phyloP scores from a whole-genome alignment of 2,888 invertebrate species.

The Lobophora halterata region DNA sequence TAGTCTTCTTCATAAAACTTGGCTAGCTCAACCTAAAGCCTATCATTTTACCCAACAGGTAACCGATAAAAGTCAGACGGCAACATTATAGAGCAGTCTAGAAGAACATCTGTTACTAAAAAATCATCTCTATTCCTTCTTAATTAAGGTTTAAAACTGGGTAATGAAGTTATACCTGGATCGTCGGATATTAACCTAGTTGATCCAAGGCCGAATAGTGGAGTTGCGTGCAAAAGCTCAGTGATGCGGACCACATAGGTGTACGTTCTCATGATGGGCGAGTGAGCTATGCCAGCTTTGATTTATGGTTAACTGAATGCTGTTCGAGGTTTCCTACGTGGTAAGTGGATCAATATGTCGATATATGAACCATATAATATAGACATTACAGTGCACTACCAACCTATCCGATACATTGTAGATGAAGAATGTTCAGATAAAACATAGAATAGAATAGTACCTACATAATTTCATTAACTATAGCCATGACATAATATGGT shows the following conservation, averaged over 20 bases:
- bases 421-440: too few relatives aligned
- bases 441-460: too few relatives aligned
- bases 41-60: conserved; percentile 1
- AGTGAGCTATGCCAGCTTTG: conserved; percentile 8
- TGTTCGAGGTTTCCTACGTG: too few relatives aligned
- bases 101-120: conserved; percentile 7
- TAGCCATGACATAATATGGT: too few relatives aligned
- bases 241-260: conserved; percentile 23
- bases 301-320: too few relatives aligned
- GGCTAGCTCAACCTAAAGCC: conserved; percentile 12
- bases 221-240: conserved; percentile 38
- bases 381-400: too few relatives aligned
- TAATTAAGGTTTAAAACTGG: conserved; percentile 11
- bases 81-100: conserved; percentile 19
- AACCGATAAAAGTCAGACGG: conserved; percentile 8
- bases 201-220: conserved; percentile 36
- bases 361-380: neutral
- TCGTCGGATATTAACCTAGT: conserved; percentile 33
- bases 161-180: conserved; percentile 16
- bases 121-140: conserved; percentile 1
- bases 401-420: too few relatives aligned
- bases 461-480: too few relatives aligned
- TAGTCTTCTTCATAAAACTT: conserved; percentile 2
- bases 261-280: conserved; percentile 7
- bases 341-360: neutral